Evolutionary conservation across 2,113 vertebrate species (phyloP).

Genomic region (Leiothrix lutea): DNA sequence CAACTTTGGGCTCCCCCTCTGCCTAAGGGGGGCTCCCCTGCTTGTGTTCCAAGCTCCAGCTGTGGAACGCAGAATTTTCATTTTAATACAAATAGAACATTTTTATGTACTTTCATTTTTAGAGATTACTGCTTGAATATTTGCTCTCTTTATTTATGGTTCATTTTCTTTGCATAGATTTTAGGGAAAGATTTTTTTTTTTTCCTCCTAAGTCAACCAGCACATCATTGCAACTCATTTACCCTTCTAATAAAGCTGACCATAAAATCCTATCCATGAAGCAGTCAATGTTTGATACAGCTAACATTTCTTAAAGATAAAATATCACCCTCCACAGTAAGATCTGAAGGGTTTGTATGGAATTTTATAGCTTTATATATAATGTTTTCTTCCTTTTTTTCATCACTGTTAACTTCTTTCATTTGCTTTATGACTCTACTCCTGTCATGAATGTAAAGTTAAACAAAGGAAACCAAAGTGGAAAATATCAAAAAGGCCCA

Average conservation of each 20-base stretch:
- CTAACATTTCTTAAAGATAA: conserved; percentile 10
- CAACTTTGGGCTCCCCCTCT: background rate
- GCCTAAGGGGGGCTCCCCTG: background rate
- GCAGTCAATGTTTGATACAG: background rate
- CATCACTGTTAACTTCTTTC: background rate
- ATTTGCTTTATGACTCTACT: background rate
- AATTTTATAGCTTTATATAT: background rate
- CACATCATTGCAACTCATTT: background rate
- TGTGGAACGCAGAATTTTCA: background rate
- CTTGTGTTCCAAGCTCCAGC: background rate
- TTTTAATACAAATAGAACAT: background rate
- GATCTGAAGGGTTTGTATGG: background rate
- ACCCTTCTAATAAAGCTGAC: background rate
- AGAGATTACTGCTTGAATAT: background rate
- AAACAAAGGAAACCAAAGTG: background rate
- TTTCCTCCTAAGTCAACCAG: background rate
- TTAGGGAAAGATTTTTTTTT: background rate
- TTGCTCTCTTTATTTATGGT: background rate
- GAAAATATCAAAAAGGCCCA: background rate
- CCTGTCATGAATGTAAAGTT: background rate
- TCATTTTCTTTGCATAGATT: background rate
- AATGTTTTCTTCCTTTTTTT: background rate
- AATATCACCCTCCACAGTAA: background rate
- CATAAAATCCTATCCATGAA: background rate
- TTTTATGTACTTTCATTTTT: background rate